Evolutionary conservation across 2,113 vertebrate genomes (phyloP), one percentile per base, ranked within the genome.

Genomic region (Aleadryas rufinucha): DNA sequence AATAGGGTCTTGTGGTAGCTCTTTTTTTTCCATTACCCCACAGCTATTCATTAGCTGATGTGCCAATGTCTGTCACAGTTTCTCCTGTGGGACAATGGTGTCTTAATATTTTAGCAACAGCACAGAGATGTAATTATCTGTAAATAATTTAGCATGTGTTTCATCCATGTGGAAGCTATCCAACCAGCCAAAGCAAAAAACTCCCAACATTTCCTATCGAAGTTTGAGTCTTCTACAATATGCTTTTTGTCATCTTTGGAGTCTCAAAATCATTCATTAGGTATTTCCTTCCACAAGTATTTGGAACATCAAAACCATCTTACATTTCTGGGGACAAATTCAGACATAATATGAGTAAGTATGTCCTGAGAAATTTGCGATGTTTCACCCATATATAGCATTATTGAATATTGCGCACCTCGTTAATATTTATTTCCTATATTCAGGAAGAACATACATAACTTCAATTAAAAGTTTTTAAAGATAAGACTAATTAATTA

Each of bases 81-180:
- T 97, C 93, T 97, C 97, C 97, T 97, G 72, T 97, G 97, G 97
- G 97, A 97, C 95, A 97, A 93, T 47, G 76, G 87, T 97, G 91
- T 98, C 97, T 97, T 97, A 98, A 97, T 98, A 98, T 98, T 98
- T 98, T 97, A 98, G 96, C 93, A 98, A 97, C 88, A 97, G 92
- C 75, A 84, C 74, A 97, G 95, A 45, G 5, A 95, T 97, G 90
- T 98, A 97, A 98, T 98, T 98, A 98, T 98, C 97, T 98, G 94
- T 98, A 98, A 98, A 98, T 98, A 98, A 98, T 98, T 98, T 97
- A 98, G 54, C 92, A 95, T 95, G 95, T 95, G 96, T 97, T 97
- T 97, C 86, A 97, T 95, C 96, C 94, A 94, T 93, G 97, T 97
- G 97, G 95, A 98, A 98, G 95, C 92, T 93, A 97, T 97, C 95